phyloP scores from a whole-genome alignment of 2,113 vertebrate genomes.

The Phaethornis superciliosus region DNA sequence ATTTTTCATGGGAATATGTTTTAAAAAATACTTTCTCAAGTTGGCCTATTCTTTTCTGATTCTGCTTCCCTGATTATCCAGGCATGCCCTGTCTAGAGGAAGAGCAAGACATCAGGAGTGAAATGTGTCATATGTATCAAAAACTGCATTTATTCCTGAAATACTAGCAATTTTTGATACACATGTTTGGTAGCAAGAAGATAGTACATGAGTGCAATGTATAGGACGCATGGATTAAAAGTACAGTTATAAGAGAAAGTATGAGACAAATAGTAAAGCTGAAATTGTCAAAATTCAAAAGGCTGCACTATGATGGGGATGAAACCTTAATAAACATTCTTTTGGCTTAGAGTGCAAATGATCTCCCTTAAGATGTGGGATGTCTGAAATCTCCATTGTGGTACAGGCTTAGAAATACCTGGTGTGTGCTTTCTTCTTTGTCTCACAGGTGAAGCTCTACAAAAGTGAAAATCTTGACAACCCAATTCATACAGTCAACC shows the following conservation, averaged over 20 bases:
- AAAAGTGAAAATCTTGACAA: conserved; percentile 95
- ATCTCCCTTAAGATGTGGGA: neutral
- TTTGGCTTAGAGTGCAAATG: neutral
- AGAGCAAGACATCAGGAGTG: neutral
- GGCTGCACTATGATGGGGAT: neutral
- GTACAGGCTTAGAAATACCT: neutral
- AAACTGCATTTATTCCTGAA: neutral
- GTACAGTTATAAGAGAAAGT: neutral
- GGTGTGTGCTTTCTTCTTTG: neutral
- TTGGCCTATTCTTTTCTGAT: neutral
- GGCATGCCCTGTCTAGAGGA: neutral
- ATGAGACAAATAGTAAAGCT: neutral
- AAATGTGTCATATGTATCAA: neutral
- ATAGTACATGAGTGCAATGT: neutral
- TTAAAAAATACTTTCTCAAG: neutral
- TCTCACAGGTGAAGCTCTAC: conserved; percentile 91
- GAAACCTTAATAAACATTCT: neutral
- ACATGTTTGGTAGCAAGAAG: neutral
- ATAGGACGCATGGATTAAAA: neutral
- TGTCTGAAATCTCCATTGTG: neutral
- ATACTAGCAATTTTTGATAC: neutral
- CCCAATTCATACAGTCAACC: conserved; percentile 91
- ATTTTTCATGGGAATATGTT: neutral
- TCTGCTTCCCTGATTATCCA: neutral
- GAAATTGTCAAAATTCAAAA: neutral